phyloP scores from a whole-genome alignment of 2,113 vertebrate genomes.

The Gymnocephalus cernua region DNA sequence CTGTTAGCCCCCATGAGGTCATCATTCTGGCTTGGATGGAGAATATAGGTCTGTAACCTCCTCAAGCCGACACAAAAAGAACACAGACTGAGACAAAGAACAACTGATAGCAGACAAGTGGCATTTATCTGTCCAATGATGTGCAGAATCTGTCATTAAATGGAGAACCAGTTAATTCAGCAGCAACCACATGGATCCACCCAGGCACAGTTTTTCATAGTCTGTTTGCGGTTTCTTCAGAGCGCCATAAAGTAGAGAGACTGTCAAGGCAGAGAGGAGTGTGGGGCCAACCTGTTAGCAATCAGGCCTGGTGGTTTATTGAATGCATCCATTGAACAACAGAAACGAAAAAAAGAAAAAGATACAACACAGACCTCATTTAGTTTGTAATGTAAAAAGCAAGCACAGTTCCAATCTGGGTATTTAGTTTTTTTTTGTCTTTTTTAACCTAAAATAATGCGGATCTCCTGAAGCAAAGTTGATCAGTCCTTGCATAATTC shows the following conservation, averaged over 20 bases:
- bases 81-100: conserved; percentile 41
- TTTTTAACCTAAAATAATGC: no score
- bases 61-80: conserved; percentile 41
- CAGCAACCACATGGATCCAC: conserved; percentile 25
- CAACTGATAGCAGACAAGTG: conserved; percentile 38
- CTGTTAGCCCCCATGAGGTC: conserved; percentile 81
- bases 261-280: conserved; percentile 34
- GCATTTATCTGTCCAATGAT: conserved; percentile 63
- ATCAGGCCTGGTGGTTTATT: conserved; percentile 61
- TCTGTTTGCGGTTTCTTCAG: conserved; percentile 71
- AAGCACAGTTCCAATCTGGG: conserved; percentile 10
- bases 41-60: conserved; percentile 64
- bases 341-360: neutral
- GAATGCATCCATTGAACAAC: conserved; percentile 56
- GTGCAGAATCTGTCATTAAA: conserved; percentile 60
- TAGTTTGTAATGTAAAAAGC: conserved; percentile 15
- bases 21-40: conserved; percentile 72
- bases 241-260: conserved; percentile 51
- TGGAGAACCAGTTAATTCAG: conserved; percentile 29
- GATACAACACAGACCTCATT: conserved; percentile 35
- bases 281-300: conserved; percentile 62
- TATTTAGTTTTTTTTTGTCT: neutral
- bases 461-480: no score
- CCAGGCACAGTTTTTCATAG: conserved; percentile 40
- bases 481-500: no score